Conservation (phyloP, 2,797 vertebrate genomes). For the Pipistrellus kuhlii region DNA sequence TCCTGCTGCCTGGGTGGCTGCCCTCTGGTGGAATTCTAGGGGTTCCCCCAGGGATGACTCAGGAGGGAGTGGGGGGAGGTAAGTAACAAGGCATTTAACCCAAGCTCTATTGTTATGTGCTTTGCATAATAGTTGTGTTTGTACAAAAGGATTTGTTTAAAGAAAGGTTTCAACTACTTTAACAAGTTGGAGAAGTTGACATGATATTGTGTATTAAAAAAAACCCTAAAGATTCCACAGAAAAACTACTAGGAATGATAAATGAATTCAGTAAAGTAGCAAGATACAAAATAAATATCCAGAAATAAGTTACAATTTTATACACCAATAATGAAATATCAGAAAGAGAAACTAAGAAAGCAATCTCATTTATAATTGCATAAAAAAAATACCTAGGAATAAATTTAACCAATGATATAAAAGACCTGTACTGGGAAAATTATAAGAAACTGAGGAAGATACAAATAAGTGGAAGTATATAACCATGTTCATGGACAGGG, state of each 20-base stretch:
- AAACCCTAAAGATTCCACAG: neutral
- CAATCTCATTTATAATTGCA: neutral
- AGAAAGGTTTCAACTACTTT: neutral
- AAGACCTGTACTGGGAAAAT: neutral
- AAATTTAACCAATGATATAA: neutral
- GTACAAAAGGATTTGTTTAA: conserved; percentile 9
- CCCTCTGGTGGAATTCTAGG: conserved; percentile 18
- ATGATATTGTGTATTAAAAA: neutral
- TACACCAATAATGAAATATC: neutral
- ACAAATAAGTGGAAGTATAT: neutral
- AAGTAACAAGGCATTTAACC: neutral
- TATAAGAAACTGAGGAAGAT: neutral
- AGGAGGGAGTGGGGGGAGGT: neutral
- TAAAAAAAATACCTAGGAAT: neutral
- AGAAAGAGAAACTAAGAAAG: neutral
- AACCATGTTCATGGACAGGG: neutral
- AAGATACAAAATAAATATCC: neutral
- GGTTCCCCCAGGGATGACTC: neutral
- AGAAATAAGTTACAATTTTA: neutral
- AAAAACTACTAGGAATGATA: neutral
- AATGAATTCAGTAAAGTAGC: neutral
- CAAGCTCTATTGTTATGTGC: neutral
- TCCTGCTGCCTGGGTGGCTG: neutral
- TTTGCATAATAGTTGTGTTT: neutral
- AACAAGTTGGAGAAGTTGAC: neutral